A percentile compares a stretch with the other conserved stretches of the same genome.
Evolutionary conservation across 2,797 vertebrate species (phyloP).

Genomic region (Kryptolebias ocellatus): DNA sequence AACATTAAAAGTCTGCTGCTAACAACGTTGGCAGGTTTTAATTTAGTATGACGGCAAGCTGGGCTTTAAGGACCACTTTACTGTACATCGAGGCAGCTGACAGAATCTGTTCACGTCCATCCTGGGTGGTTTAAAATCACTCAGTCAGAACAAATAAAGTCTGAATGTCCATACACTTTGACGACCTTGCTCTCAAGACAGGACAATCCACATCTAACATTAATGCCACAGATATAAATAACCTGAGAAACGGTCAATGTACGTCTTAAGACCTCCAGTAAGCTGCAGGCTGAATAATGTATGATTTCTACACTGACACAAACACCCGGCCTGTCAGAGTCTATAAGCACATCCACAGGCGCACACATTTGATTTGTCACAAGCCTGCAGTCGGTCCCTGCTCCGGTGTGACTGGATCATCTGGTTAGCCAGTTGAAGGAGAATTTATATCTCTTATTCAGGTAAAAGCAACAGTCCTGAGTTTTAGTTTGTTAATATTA

Average conservation of each 20-base stretch:
- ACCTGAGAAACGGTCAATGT: slow-evolving; percentile 29
- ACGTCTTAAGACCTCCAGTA: slow-evolving; percentile 33
- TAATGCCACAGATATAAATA: slow-evolving; percentile 32
- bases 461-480: slow-evolving; percentile 1
- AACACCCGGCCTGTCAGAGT: slow-evolving; percentile 23
- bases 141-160: slow-evolving; percentile 74
- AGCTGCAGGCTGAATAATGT: slow-evolving; percentile 53
- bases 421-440: not conserved
- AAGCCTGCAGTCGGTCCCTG: slow-evolving; percentile 4
- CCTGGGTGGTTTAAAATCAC: slow-evolving; percentile 47
- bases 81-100: slow-evolving; percentile 60
- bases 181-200: slow-evolving; percentile 31
- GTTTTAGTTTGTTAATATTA: not conserved
- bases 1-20: slow-evolving; percentile 51
- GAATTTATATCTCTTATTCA: not conserved
- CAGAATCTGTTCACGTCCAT: slow-evolving; percentile 51
- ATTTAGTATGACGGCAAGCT: slow-evolving; percentile 61
- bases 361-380: slow-evolving; percentile 19
- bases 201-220: slow-evolving; percentile 35
- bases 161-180: slow-evolving; percentile 53
- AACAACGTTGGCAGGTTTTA: slow-evolving; percentile 71
- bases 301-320: slow-evolving; percentile 43
- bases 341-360: slow-evolving; percentile 23
- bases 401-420: slow-evolving; percentile 3
- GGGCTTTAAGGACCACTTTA: slow-evolving; percentile 64